Conservation (phyloP, 2,888 invertebrate genomes). For the Tineola bisselliella region DNA sequence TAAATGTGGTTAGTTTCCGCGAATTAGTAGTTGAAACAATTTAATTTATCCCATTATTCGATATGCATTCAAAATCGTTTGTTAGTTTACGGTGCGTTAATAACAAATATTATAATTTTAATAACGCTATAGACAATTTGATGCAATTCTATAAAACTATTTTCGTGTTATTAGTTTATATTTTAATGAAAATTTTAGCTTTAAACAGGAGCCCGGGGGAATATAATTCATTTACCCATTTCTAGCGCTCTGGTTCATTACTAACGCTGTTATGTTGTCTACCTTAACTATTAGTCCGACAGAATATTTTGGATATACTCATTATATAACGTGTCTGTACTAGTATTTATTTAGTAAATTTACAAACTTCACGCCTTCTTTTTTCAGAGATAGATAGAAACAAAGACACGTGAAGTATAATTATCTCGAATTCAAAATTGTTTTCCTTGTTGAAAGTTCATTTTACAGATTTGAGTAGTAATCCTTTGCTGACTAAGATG, state of each 20-base stretch:
- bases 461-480: neutral
- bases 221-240: neutral
- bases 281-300: neutral
- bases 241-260: conserved; percentile 2
- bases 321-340: neutral
- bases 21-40: no score
- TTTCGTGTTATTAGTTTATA: neutral
- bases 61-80: no score
- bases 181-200: conserved; percentile 3
- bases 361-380: no score
- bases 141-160: neutral
- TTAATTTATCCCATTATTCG: no score
- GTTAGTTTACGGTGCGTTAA: no score
- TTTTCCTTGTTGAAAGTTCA: neutral
- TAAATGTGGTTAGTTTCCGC: no score
- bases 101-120: no score
- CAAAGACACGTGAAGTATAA: no score
- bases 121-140: neutral
- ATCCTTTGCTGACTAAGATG: conserved; percentile 5
- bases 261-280: neutral
- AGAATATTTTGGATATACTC: neutral
- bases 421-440: neutral
- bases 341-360: no score
- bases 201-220: neutral
- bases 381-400: no score